A percentile compares a stretch with the other conserved stretches of the same genome.
phyloP scores from a whole-genome alignment of 1,140 invertebrate species.

The Achatina immaculata region DNA sequence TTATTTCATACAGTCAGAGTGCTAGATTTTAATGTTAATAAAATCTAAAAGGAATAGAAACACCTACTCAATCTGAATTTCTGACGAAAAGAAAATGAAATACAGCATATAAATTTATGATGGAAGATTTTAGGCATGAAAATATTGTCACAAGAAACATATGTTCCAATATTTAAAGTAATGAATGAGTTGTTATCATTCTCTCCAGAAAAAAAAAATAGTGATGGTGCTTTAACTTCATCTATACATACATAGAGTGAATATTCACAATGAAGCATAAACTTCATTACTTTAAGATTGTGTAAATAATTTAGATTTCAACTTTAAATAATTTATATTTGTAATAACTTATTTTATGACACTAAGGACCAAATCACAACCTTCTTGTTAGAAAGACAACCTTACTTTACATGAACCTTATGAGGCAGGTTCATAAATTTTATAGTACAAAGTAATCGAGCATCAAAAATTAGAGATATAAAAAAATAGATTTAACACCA shows the following conservation, averaged over 20 bases:
- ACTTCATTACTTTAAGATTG: background rate
- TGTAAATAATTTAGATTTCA: slow-evolving; percentile 22
- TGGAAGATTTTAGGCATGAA: too few species aligned
- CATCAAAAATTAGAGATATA: background rate
- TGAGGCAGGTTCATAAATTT: background rate
- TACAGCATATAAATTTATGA: too few species aligned
- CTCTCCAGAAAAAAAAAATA: too few species aligned
- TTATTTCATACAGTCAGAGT: too few species aligned
- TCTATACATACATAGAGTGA: background rate
- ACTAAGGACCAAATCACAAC: slow-evolving; percentile 25
- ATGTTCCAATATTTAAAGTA: too few species aligned
- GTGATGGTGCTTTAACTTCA: too few species aligned
- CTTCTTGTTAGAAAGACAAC: slow-evolving; percentile 25
- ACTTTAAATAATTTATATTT: background rate
- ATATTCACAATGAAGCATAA: background rate
- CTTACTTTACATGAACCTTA: slow-evolving; percentile 3
- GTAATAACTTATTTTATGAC: slow-evolving; percentile 8
- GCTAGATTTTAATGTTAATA: too few species aligned
- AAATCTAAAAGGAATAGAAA: too few species aligned
- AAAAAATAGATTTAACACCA: background rate
- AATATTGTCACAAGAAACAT: too few species aligned
- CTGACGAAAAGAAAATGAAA: too few species aligned
- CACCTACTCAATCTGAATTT: too few species aligned
- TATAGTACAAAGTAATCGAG: background rate
- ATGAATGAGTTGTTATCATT: too few species aligned